phyloP scores from a whole-genome alignment of 1,140 invertebrate genomes.

The Brachionus plicatilis region DNA sequence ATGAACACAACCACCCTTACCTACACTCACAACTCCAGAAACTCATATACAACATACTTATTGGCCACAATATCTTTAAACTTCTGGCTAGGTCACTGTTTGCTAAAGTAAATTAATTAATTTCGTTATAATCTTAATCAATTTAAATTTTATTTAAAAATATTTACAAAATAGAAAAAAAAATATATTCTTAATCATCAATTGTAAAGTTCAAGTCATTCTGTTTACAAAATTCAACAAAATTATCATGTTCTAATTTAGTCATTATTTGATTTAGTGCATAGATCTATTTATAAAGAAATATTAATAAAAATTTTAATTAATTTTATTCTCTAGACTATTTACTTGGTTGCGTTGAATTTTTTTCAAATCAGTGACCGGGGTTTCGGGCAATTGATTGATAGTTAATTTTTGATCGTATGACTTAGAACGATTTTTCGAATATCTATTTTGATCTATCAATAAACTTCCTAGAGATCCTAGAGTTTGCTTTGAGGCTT shows the following conservation, averaged over 20 bases:
- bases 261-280: conserved; percentile 18
- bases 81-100: too few relatives aligned
- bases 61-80: too few relatives aligned
- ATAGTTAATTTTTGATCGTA: background rate
- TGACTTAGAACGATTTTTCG: background rate
- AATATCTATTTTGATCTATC: background rate
- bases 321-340: background rate
- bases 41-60: too few relatives aligned
- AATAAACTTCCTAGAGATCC: background rate
- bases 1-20: too few relatives aligned
- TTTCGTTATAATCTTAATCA: too few relatives aligned
- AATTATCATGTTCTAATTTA: conserved; percentile 34
- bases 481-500: background rate
- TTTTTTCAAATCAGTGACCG: background rate
- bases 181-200: background rate
- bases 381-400: background rate
- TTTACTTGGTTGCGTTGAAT: conserved; percentile 4
- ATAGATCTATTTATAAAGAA: background rate
- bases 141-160: background rate
- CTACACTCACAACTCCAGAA: too few relatives aligned
- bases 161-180: background rate
- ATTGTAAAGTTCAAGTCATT: background rate
- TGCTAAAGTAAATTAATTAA: too few relatives aligned
- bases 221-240: background rate
- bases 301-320: background rate